Percentiles rank a stretch among this genome's conserved stretches.
Evolutionary conservation across 23 tunicate genomes (phyloP).

Genomic region (Oikopleura dioica): DNA sequence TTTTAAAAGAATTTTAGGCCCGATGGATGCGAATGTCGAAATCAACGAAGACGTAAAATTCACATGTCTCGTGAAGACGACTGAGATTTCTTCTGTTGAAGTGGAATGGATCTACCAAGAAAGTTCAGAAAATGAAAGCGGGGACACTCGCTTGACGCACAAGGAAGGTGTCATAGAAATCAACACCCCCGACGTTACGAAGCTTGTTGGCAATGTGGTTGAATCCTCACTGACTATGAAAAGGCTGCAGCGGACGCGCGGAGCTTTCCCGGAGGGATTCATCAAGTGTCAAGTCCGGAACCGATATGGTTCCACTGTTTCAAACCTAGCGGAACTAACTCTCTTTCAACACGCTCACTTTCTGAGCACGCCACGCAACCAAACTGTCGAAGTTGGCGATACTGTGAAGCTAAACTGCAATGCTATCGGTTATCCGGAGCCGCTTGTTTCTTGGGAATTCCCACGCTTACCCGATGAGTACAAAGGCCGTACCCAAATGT

Average conservation of each 20-base stretch:
- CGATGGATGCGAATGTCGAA: too few relatives aligned
- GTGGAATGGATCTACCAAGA: neutral
- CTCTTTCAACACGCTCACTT: neutral
- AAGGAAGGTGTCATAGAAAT: neutral
- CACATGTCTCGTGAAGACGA: neutral
- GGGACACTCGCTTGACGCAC: too few relatives aligned
- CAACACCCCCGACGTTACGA: neutral
- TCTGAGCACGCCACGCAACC: neutral
- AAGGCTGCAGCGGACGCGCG: too few relatives aligned
- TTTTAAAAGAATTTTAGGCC: too few relatives aligned
- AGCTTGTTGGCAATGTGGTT: neutral
- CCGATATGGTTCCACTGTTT: neutral
- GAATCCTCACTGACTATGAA: neutral
- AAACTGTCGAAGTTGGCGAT: neutral
- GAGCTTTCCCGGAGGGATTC: neutral
- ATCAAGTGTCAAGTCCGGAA: neutral
- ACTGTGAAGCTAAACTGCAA: neutral
- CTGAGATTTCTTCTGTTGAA: neutral
- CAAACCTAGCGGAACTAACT: neutral
- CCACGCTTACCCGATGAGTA: neutral
- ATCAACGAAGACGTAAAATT: slow-evolving; percentile 8
- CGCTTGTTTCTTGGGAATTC: neutral
- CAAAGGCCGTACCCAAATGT: neutral
- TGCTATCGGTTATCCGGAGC: slow-evolving; percentile 4
- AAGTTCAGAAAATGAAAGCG: neutral